Evolutionary conservation across 2,113 vertebrate species (phyloP).

Genomic region (Epinephelus cyanopodus): DNA sequence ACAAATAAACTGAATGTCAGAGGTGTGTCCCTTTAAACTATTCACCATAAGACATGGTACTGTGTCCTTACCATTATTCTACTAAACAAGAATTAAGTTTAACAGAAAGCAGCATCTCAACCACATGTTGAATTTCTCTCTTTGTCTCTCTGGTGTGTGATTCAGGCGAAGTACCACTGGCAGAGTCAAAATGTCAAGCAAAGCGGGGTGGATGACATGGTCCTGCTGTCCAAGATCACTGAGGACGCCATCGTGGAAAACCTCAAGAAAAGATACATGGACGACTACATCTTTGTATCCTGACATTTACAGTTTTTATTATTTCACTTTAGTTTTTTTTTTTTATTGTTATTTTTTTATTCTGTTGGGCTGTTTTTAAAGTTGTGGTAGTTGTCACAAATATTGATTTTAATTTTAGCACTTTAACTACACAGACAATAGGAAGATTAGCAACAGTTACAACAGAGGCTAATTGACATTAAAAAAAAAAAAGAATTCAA

Average conservation of each 20-base stretch:
- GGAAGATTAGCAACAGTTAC: too few species aligned
- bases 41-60: background rate
- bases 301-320: background rate
- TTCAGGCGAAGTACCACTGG: constrained; percentile 97
- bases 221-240: constrained; percentile 94
- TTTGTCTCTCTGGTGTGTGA: background rate
- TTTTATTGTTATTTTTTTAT: background rate
- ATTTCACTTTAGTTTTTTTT: too few species aligned
- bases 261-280: constrained; percentile 97
- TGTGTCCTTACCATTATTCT: background rate
- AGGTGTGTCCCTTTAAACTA: background rate
- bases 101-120: background rate
- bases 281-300: constrained; percentile 99
- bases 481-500: background rate
- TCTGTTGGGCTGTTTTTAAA: background rate
- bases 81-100: background rate
- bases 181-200: constrained; percentile 99
- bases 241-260: constrained; percentile 97
- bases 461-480: background rate
- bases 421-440: background rate
- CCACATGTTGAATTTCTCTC: background rate
- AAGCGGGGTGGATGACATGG: constrained; percentile 98
- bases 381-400: background rate
- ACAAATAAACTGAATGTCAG: background rate
- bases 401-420: background rate